Conservation (phyloP, 2,888 invertebrate genomes). For the Andrena praecox region DNA sequence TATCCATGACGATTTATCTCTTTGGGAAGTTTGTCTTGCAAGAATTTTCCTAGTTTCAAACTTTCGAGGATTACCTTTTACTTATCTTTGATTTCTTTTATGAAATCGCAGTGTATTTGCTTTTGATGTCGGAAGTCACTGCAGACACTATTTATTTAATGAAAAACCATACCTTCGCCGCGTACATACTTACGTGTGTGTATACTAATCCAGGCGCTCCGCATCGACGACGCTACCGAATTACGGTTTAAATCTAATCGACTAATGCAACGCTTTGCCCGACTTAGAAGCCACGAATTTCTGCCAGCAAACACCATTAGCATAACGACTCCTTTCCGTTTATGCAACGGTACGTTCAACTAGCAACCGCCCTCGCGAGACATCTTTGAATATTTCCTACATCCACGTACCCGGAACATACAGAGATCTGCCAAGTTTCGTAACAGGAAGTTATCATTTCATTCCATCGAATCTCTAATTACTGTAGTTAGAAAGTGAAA, state of each 20-base stretch:
- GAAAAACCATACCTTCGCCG: not conserved
- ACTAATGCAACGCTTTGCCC: slow-evolving; percentile 3
- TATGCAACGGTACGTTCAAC: not conserved
- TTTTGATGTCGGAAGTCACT: too few relatives aligned
- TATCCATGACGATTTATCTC: not conserved
- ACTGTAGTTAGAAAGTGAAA: too few relatives aligned
- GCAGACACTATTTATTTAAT: not conserved
- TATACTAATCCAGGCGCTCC: not conserved
- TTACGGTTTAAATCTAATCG: slow-evolving; percentile 34
- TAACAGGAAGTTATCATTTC: not conserved
- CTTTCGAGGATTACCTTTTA: not conserved
- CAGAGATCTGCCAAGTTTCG: not conserved
- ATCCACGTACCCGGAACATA: not conserved
- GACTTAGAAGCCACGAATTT: slow-evolving; percentile 12
- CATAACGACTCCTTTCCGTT: slow-evolving; percentile 9
- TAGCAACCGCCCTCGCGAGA: not conserved
- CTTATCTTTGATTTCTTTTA: not conserved
- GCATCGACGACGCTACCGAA: not conserved
- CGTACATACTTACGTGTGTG: too few relatives aligned
- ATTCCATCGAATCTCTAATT: too few relatives aligned
- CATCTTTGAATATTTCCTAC: not conserved
- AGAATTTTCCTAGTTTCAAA: not conserved
- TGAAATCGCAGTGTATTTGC: too few relatives aligned
- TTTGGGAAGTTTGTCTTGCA: not conserved
- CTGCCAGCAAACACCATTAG: slow-evolving; percentile 15